Conservation (phyloP, 2,113 vertebrate genomes). For the Numida meleagris region DNA sequence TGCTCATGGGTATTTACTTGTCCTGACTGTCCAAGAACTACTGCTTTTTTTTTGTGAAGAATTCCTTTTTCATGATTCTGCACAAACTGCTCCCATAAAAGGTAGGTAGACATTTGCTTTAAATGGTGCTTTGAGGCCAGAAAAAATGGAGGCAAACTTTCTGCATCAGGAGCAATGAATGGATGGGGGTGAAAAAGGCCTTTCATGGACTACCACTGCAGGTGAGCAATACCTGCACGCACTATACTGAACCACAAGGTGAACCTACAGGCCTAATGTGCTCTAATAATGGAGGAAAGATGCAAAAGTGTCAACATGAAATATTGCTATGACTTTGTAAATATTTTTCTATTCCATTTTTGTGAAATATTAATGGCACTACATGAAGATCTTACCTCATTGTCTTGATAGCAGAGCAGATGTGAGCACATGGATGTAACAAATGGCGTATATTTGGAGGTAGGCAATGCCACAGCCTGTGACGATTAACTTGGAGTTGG, state of each 20-base stretch:
- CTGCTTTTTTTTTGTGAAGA: neutral
- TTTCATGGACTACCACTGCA: neutral
- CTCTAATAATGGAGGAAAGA: neutral
- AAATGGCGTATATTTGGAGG: neutral
- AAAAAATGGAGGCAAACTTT: neutral
- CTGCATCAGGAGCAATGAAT: neutral
- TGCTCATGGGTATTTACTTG: neutral
- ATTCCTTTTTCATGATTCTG: neutral
- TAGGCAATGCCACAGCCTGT: neutral
- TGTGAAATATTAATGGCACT: neutral
- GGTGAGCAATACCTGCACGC: neutral
- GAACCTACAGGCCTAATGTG: neutral
- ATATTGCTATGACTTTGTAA: neutral
- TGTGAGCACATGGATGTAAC: neutral
- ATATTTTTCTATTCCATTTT: neutral
- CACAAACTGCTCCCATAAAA: neutral
- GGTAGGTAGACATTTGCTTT: fast-evolving
- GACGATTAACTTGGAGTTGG: neutral
- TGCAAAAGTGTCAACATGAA: neutral
- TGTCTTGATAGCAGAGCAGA: neutral
- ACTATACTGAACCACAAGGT: fast-evolving
- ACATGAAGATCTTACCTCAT: neutral
- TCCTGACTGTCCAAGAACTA: neutral
- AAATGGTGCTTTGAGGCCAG: neutral
- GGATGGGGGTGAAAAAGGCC: neutral